Percentiles rank a stretch among this genome's conserved stretches.
phyloP scores from a whole-genome alignment of 2,888 invertebrate species.

The Phyllotreta cruciferae region DNA sequence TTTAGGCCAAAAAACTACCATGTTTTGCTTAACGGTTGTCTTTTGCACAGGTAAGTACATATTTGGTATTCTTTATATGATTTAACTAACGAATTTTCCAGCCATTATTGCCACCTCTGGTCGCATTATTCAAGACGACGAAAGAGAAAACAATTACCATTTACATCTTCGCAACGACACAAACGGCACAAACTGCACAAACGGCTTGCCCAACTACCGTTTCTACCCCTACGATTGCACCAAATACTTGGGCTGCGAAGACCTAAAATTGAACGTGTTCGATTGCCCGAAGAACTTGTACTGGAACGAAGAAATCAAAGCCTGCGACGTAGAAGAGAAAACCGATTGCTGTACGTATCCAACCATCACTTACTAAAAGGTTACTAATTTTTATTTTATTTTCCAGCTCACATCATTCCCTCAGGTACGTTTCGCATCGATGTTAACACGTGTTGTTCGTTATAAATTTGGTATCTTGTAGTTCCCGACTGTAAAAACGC shows the following conservation, averaged over 20 bases:
- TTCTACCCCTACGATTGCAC: slow-evolving; percentile 13
- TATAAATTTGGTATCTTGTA: neutral
- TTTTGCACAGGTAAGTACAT: too few relatives aligned
- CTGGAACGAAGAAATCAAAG: slow-evolving; percentile 17
- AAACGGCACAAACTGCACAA: neutral
- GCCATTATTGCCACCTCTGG: too few relatives aligned
- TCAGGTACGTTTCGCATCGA: neutral
- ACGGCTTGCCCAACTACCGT: slow-evolving; percentile 5
- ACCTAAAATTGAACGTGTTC: neutral
- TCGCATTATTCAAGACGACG: too few relatives aligned
- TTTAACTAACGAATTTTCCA: too few relatives aligned
- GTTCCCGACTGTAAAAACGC: slow-evolving; percentile 2
- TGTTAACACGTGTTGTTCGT: neutral
- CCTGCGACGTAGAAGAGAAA: slow-evolving; percentile 8
- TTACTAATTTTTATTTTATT: slow-evolving; percentile 5
- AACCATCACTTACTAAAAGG: neutral
- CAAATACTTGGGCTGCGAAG: slow-evolving; percentile 13
- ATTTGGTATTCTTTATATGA: too few relatives aligned
- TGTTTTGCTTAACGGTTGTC: too few relatives aligned
- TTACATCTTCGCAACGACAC: neutral
- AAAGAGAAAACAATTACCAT: neutral
- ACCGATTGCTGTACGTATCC: slow-evolving; percentile 14
- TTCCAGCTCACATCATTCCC: neutral
- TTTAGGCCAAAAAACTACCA: too few relatives aligned
- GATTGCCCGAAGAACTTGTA: neutral